Conservation (phyloP, 2,888 invertebrate genomes). For the Minunthozetes semirufus region DNA sequence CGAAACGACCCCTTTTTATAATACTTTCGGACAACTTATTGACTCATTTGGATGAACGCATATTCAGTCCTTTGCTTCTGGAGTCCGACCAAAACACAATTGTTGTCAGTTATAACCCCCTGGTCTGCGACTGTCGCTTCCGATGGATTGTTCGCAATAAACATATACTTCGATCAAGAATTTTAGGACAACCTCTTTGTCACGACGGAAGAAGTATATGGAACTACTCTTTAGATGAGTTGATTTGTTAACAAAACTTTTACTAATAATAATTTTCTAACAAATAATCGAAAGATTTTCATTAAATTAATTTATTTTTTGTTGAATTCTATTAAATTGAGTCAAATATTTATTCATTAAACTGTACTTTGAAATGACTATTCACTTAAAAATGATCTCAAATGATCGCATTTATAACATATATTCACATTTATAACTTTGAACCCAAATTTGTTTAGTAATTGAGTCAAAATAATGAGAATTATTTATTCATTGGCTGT, state of each 20-base stretch:
- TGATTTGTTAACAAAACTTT: background rate
- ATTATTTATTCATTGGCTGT: no score
- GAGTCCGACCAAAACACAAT: background rate
- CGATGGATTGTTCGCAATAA: constrained; percentile 4
- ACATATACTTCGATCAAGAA: background rate
- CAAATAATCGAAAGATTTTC: background rate
- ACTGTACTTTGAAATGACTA: no score
- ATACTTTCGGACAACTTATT: constrained; percentile 15
- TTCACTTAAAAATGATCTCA: no score
- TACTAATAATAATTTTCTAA: background rate
- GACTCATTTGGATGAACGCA: constrained; percentile 12
- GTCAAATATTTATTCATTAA: no score
- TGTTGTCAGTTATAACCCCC: constrained; percentile 17
- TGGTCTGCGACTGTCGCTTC: constrained; percentile 3
- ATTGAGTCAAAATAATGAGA: no score
- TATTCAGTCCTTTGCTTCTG: constrained; percentile 4
- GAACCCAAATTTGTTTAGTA: no score
- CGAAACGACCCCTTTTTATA: constrained; percentile 15
- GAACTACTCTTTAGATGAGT: constrained; percentile 3
- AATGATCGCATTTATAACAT: no score
- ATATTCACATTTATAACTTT: no score
- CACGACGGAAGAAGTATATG: background rate
- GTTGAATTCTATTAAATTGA: background rate
- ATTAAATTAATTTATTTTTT: background rate
- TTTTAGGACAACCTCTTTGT: constrained; percentile 2